Evolutionary conservation across 2,888 invertebrate genomes (phyloP).

Genomic region (Athalia circularis): DNA sequence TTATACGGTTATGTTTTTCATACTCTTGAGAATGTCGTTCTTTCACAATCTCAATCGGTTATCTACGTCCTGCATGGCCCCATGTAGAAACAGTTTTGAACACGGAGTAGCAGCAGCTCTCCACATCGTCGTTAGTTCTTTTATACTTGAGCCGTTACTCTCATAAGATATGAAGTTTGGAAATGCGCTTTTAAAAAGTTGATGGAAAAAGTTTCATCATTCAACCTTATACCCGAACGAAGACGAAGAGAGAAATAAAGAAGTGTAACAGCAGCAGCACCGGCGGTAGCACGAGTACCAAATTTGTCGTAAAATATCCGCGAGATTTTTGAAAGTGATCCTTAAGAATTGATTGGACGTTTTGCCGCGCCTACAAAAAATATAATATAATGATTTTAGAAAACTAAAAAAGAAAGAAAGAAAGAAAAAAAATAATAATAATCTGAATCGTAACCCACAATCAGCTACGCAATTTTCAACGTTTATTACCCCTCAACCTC

Average conservation of each 20-base stretch:
- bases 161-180: constrained; percentile 28
- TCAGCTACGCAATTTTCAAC: no score
- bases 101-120: background rate
- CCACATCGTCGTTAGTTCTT: constrained; percentile 8
- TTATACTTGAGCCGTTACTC: constrained; percentile 5
- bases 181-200: constrained; percentile 37
- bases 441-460: background rate
- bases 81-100: background rate
- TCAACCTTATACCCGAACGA: background rate
- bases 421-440: background rate
- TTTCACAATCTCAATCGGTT: background rate
- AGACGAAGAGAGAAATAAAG: background rate
- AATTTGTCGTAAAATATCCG: constrained; percentile 16
- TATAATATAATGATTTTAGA: background rate
- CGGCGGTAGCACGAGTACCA: background rate
- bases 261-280: background rate
- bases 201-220: constrained; percentile 18
- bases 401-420: background rate
- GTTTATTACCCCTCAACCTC: no score
- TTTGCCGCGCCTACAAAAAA: background rate
- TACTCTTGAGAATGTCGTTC: no score
- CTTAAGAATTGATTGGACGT: constrained; percentile 24
- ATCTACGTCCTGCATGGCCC: background rate
- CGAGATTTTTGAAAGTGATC: background rate
- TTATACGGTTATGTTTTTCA: background rate